Percentiles rank a stretch among this genome's conserved stretches.
phyloP scores from a whole-genome alignment of 2,888 invertebrate species.

The Harpalus rubripes region DNA sequence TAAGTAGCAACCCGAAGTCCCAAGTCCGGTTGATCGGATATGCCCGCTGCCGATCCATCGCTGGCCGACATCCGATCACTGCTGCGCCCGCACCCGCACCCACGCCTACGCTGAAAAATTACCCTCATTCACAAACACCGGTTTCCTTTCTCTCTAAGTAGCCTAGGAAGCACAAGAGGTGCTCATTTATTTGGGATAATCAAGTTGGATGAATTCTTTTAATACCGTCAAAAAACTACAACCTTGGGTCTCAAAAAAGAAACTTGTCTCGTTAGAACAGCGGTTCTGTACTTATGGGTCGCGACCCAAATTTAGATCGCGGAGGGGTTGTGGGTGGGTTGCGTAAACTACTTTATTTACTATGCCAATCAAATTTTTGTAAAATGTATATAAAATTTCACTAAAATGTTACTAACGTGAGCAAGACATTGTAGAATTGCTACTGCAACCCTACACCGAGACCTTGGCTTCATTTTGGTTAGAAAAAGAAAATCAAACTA shows the following conservation, averaged over 20 bases:
- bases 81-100: background rate
- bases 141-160: constrained; percentile 1
- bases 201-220: background rate
- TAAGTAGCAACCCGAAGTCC: background rate
- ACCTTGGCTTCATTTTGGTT: too few relatives aligned
- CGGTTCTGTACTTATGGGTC: too few relatives aligned
- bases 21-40: constrained; percentile 15
- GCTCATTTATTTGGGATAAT: constrained; percentile 6
- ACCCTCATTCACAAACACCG: constrained; percentile 7
- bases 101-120: constrained; percentile 8
- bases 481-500: too few relatives aligned
- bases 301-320: too few relatives aligned
- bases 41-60: constrained; percentile 2
- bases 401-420: too few relatives aligned
- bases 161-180: background rate
- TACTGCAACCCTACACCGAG: too few relatives aligned
- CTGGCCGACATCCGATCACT: constrained; percentile 4
- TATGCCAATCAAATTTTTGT: too few relatives aligned
- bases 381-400: too few relatives aligned
- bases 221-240: background rate
- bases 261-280: background rate
- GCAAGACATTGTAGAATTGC: too few relatives aligned
- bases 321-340: too few relatives aligned
- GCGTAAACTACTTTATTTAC: too few relatives aligned
- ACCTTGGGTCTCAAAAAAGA: background rate